Evolutionary conservation across 2,113 vertebrate species (phyloP).

Genomic region (Nettapus auritus): DNA sequence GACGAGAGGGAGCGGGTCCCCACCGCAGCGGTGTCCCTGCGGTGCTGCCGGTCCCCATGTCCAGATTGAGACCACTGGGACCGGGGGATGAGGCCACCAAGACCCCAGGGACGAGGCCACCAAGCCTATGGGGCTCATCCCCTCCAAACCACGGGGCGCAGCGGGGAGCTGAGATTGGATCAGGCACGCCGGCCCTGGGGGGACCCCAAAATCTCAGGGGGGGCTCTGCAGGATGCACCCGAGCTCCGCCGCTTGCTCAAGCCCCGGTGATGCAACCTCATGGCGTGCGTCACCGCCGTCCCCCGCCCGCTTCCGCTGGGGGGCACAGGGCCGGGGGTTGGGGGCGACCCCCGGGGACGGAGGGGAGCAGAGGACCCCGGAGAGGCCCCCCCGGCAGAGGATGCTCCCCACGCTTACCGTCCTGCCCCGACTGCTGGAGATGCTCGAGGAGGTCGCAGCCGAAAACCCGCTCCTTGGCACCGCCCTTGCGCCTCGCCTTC

Average conservation of each 20-base stretch:
- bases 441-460: slow-evolving; percentile 91
- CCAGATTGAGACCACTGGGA: not conserved
- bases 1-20: not conserved
- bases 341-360: not conserved
- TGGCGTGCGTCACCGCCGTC: not conserved
- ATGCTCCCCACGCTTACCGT: slow-evolving; percentile 77
- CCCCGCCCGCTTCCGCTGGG: not conserved
- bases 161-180: not conserved
- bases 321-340: too few relatives aligned
- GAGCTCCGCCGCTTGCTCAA: not conserved
- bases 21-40: rapidly evolving
- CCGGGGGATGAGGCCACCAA: not conserved
- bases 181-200: rapidly evolving
- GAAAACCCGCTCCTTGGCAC: slow-evolving; percentile 87
- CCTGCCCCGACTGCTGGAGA: slow-evolving; percentile 81
- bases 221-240: not conserved
- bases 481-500: slow-evolving; percentile 82
- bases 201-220: not conserved
- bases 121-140: not conserved
- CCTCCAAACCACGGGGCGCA: not conserved
- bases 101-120: not conserved
- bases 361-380: too few relatives aligned
- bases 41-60: not conserved
- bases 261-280: not conserved
- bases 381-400: too few relatives aligned